Base-by-base conservation (phyloP, 2,797 vertebrate genomes). In the Cottoperca gobio region DNA sequence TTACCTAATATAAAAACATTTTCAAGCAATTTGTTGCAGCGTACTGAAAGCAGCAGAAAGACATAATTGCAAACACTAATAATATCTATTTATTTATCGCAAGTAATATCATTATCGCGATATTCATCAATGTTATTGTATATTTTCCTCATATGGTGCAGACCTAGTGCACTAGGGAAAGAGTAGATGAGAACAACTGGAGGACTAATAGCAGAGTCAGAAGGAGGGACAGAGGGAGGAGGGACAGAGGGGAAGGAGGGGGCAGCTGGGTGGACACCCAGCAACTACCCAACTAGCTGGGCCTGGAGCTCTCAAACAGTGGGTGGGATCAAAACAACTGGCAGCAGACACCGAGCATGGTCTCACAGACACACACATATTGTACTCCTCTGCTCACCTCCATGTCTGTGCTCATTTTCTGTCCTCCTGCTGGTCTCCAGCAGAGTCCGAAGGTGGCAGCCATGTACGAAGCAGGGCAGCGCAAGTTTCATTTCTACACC, bases 291-390 rank as follows among this genome's bases (percentile, higher is more conserved):
- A 61, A 66, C 84, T 83, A 16, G 57, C 75, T 70, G 73, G 77
- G 88, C 82, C 86, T 76, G 75, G 70, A 91, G 88, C 87, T 91
- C 75, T 83, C 2, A 52, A 89, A 85, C 89, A 91, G 88, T 90
- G 88, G 90, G 91, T 84, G 91, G 91, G 86, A 89, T 85, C 85
- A 90, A 92, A 92, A 93, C 92, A 92, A 91, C 86, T 88, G 83
- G 74, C 85, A 86, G 84, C 26, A 84, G 86, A 87, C 85, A 87
- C 55, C 16, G 79, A 86, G 86, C 84, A 39, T 17, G 78, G 62
- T 80, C 84, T 84, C 53, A 3, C 70, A 78, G 79, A 68, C 82
- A 79, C 84, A 78, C 84, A 87, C 83, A 79, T 40, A 84, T 66
- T 76, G 74, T 59, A 59, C 74, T 85, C 46, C 64, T 83, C 74